A percentile compares a stretch with the other conserved stretches of the same genome.
phyloP scores from a whole-genome alignment of 2,888 invertebrate genomes.

The Ceriagrion tenellum region DNA sequence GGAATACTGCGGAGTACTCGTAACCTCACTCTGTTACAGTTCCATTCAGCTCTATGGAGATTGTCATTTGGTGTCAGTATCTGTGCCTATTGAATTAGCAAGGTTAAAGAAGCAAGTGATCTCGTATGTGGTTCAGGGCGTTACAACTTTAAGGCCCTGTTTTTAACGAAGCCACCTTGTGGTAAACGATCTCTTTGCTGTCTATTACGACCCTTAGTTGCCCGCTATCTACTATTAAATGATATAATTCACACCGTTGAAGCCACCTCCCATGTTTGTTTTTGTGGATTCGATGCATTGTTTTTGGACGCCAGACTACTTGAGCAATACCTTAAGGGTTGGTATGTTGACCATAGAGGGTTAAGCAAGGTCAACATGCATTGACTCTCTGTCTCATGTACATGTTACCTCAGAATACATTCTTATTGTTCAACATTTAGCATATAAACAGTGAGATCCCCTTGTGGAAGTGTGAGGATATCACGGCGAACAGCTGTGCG shows the following conservation, averaged over 20 bases:
- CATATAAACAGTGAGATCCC: neutral
- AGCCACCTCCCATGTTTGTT: neutral
- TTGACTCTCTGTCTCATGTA: neutral
- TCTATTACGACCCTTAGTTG: neutral
- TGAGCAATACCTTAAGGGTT: constrained; percentile 39
- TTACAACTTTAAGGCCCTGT: neutral
- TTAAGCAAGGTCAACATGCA: constrained; percentile 61
- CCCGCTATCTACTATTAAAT: neutral
- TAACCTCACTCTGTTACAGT: neutral
- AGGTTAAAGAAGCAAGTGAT: neutral
- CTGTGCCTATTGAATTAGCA: neutral
- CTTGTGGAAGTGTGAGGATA: neutral
- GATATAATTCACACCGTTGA: neutral
- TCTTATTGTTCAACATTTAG: neutral
- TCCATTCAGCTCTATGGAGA: neutral
- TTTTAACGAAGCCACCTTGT: neutral
- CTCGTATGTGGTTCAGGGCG: neutral
- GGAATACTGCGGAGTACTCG: neutral
- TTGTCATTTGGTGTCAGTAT: neutral
- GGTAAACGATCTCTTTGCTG: neutral
- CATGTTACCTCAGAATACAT: neutral
- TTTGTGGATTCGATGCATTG: neutral
- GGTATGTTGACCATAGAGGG: constrained; percentile 41
- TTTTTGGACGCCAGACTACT: constrained; percentile 31
- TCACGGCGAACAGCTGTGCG: constrained; percentile 37